phyloP scores from a whole-genome alignment of 2,888 invertebrate species.

The Creontiades dilutus region DNA sequence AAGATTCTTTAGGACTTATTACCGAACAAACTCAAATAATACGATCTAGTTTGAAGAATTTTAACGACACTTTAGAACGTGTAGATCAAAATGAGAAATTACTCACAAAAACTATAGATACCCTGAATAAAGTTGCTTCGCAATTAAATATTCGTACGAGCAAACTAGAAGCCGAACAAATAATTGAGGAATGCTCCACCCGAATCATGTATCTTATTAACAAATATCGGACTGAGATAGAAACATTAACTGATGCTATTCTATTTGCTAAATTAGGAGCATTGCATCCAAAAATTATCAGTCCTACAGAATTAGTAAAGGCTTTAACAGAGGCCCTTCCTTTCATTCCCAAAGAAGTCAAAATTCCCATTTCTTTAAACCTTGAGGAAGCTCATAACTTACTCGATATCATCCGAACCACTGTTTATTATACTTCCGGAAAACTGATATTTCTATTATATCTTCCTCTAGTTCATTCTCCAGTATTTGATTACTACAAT shows the following conservation, averaged over 20 bases:
- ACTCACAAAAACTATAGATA: background rate
- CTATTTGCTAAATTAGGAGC: too few species aligned
- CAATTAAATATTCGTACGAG: background rate
- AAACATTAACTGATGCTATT: background rate
- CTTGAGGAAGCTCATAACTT: background rate
- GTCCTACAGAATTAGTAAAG: too few species aligned
- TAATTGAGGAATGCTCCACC: background rate
- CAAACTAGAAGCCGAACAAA: background rate
- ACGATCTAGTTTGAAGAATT: background rate
- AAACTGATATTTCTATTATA: background rate
- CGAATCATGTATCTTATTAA: conserved; percentile 5
- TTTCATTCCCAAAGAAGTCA: background rate
- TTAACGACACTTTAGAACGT: background rate
- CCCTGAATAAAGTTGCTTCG: background rate
- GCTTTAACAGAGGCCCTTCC: too few species aligned
- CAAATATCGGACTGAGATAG: background rate
- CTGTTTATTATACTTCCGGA: background rate
- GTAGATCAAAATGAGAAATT: background rate
- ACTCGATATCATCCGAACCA: background rate
- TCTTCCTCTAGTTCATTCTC: background rate
- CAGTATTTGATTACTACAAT: background rate
- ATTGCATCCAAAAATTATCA: too few species aligned
- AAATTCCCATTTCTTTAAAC: background rate
- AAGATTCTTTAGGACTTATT: background rate
- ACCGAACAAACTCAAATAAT: background rate